Evolutionary conservation across 1,140 invertebrate species (phyloP).

Genomic region (Drosophila ogumai): DNA sequence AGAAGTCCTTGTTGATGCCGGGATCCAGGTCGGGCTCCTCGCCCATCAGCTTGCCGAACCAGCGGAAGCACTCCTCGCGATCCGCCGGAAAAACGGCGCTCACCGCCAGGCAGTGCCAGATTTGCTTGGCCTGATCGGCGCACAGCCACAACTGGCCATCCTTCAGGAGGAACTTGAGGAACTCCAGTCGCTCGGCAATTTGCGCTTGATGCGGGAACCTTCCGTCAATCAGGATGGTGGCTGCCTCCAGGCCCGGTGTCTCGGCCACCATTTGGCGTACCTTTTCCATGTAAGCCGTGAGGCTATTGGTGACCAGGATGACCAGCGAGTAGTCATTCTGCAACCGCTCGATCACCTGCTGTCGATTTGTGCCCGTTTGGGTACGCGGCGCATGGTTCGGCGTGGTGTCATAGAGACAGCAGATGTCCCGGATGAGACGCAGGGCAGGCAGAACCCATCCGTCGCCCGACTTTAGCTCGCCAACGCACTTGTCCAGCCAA

Average conservation of each 20-base stretch:
- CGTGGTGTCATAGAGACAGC: conserved; percentile 95
- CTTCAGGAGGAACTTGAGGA: conserved; percentile 95
- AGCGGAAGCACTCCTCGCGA: conserved; percentile 98
- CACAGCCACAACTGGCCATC: conserved; percentile 98
- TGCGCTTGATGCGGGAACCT: conserved; percentile 96
- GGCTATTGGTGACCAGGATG: conserved; percentile 96
- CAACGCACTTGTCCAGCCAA: conserved; percentile 98
- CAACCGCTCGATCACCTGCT: conserved; percentile 94
- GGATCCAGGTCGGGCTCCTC: conserved; percentile 98
- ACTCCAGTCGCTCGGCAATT: conserved; percentile 97
- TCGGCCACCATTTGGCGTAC: conserved; percentile 90
- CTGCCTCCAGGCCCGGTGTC: conserved; percentile 92
- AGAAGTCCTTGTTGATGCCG: conserved; percentile 98
- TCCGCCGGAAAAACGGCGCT: conserved; percentile 96
- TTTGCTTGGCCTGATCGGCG: conserved; percentile 97
- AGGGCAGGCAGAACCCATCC: conserved; percentile 96
- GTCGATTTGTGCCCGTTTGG: conserved; percentile 89
- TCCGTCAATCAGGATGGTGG: conserved; percentile 93
- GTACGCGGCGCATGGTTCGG: conserved; percentile 89
- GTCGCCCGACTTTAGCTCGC: conserved; percentile 95
- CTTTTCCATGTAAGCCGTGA: conserved; percentile 96
- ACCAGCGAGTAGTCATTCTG: conserved; percentile 97
- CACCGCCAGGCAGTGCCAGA: conserved; percentile 98
- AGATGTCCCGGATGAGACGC: conserved; percentile 98
- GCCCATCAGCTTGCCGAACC: conserved; percentile 99